These are phyloP conservation scores for Dryobota labecula DNA, from an alignment of 2,888 invertebrate species.

Conservation along the genomic window DNA sequence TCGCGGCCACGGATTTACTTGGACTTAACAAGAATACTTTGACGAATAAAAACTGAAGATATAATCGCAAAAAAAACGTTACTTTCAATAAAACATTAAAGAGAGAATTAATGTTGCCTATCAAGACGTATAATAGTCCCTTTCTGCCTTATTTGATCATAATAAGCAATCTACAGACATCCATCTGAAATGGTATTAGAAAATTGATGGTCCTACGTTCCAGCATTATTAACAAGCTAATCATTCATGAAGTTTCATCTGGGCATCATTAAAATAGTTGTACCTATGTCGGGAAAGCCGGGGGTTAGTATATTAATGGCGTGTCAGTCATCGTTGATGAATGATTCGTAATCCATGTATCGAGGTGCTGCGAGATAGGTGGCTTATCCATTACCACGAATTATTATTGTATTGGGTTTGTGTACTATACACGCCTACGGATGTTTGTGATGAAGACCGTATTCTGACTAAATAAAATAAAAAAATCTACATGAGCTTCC, in stretches of 20 bases:
- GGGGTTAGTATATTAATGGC: slow-evolving; percentile 50
- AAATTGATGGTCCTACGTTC: slow-evolving; percentile 30
- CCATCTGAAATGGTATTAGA: slow-evolving; percentile 32
- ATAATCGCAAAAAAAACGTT: neutral
- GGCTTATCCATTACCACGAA: slow-evolving; percentile 32
- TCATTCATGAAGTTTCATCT: slow-evolving; percentile 39
- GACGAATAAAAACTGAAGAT: slow-evolving; percentile 12
- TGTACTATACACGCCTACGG: neutral
- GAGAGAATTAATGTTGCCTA: slow-evolving; percentile 8
- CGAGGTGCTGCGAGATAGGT: slow-evolving; percentile 36
- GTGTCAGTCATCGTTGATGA: slow-evolving; percentile 61
- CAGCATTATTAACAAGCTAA: slow-evolving; percentile 44
- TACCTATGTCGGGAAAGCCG: slow-evolving; percentile 35
- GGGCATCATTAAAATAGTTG: slow-evolving; percentile 58
- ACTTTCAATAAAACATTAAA: slow-evolving; percentile 39
- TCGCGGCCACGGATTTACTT: neutral
- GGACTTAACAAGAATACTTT: slow-evolving; percentile 8
- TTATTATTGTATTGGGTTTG: slow-evolving; percentile 8
- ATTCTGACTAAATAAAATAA: no score
- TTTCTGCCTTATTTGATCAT: slow-evolving; percentile 36
- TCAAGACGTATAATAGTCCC: slow-evolving; percentile 9
- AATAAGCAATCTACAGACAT: slow-evolving; percentile 18
- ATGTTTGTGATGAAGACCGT: neutral
- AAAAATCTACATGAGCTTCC: no score
- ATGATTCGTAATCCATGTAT: slow-evolving; percentile 47